Conservation (phyloP, 2,113 vertebrate species). For the Silurus asotus region DNA sequence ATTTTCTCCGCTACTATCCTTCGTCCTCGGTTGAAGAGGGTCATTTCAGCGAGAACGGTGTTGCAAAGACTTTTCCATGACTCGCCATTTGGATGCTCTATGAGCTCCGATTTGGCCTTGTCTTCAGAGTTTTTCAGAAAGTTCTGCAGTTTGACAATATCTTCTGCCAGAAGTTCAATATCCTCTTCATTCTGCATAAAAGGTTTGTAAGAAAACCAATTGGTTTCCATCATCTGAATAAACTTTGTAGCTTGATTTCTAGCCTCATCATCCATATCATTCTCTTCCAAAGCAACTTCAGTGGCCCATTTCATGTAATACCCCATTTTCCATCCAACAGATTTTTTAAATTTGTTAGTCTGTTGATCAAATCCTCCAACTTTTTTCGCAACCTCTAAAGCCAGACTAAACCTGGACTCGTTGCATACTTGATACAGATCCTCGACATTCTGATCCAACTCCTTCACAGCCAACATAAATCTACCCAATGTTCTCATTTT, state of each 20-base stretch:
- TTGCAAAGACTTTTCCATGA: constrained; percentile 23
- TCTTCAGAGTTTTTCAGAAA: background rate
- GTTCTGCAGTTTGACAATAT: constrained; percentile 24
- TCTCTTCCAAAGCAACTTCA: constrained; percentile 19
- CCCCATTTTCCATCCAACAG: background rate
- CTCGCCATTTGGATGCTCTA: background rate
- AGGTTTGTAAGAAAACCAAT: background rate
- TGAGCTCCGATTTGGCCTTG: background rate
- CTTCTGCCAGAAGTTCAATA: background rate
- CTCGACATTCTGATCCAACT: constrained; percentile 4
- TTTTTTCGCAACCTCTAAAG: constrained; percentile 26
- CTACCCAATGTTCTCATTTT: constrained; percentile 9
- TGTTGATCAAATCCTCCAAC: background rate
- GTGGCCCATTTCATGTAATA: constrained; percentile 6
- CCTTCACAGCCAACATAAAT: constrained; percentile 18
- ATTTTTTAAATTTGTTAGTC: background rate
- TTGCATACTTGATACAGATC: constrained; percentile 24
- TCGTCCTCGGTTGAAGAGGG: constrained; percentile 16
- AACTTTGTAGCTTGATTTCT: constrained; percentile 16
- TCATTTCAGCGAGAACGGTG: constrained; percentile 5
- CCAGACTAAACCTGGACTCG: constrained; percentile 34
- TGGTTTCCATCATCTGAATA: background rate
- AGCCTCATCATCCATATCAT: background rate
- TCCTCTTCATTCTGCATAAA: background rate
- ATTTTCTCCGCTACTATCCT: constrained; percentile 4